A percentile compares a stretch with the other conserved stretches of the same genome.
Conservation (phyloP, 2,888 invertebrate genomes). For the Blastobasis adustella region DNA sequence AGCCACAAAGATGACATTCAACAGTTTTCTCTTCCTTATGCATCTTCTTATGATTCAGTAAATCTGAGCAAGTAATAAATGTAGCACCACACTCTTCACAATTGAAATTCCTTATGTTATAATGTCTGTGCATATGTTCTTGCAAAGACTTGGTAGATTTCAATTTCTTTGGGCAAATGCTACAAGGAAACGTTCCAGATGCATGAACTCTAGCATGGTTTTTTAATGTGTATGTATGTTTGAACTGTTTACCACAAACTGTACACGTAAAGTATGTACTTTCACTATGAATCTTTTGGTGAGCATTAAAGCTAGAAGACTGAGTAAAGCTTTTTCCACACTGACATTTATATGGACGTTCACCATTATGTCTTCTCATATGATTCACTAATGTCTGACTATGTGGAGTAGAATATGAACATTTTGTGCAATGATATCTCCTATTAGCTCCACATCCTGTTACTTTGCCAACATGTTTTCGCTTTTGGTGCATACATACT, state of each 20-base stretch:
- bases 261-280: conserved; percentile 53
- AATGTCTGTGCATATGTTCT: conserved; percentile 58
- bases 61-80: conserved; percentile 62
- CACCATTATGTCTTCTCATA: conserved; percentile 59
- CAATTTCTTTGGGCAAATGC: conserved; percentile 52
- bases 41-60: conserved; percentile 56
- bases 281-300: conserved; percentile 55
- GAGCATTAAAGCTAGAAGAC: conserved; percentile 54
- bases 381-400: conserved; percentile 66
- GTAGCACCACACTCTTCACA: conserved; percentile 66
- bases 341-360: conserved; percentile 56
- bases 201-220: conserved; percentile 57
- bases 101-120: conserved; percentile 58
- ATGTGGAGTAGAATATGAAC: conserved; percentile 57
- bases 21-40: conserved; percentile 44
- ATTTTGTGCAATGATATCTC: conserved; percentile 57
- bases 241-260: conserved; percentile 65
- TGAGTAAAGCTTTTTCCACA: conserved; percentile 66
- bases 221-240: conserved; percentile 58
- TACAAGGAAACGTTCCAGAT: conserved; percentile 43
- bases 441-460: conserved; percentile 51
- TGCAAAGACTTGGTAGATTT: conserved; percentile 54
- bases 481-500: conserved; percentile 51
- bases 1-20: conserved; percentile 59
- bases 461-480: conserved; percentile 47